Conservation (phyloP, 2,888 invertebrate genomes). For the Keiferia lycopersicella region DNA sequence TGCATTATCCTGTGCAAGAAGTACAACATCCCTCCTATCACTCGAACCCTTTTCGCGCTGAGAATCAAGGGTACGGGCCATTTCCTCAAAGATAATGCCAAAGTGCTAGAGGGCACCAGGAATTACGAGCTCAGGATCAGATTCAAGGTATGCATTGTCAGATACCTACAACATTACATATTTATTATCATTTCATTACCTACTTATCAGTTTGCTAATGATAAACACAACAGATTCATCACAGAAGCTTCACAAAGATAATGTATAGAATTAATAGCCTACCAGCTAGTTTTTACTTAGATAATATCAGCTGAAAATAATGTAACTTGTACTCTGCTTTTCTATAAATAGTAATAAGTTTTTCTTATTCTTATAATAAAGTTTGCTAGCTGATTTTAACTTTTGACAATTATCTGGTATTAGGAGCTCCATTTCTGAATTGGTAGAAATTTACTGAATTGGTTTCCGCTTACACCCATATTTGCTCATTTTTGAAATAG, state of each 20-base stretch:
- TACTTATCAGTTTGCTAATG: neutral
- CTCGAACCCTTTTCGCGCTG: conserved; percentile 89
- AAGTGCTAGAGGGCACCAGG: conserved; percentile 69
- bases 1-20: conserved; percentile 86
- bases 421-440: too few relatives aligned
- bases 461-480: too few relatives aligned
- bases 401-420: too few relatives aligned
- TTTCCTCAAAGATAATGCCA: conserved; percentile 85
- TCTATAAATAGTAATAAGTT: too few relatives aligned
- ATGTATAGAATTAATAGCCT: too few relatives aligned
- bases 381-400: too few relatives aligned
- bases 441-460: too few relatives aligned
- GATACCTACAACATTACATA: neutral
- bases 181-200: neutral
- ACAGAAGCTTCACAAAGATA: neutral
- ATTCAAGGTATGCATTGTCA: conserved; percentile 82
- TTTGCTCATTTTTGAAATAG: too few relatives aligned
- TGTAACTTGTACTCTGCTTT: too few relatives aligned
- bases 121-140: conserved; percentile 90
- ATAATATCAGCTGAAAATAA: too few relatives aligned
- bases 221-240: neutral
- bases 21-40: conserved; percentile 87
- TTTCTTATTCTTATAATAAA: too few relatives aligned
- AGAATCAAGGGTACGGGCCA: conserved; percentile 83
- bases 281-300: too few relatives aligned